Base-by-base conservation (phyloP, 1,140 invertebrate species). In the Heliconius himera region DNA sequence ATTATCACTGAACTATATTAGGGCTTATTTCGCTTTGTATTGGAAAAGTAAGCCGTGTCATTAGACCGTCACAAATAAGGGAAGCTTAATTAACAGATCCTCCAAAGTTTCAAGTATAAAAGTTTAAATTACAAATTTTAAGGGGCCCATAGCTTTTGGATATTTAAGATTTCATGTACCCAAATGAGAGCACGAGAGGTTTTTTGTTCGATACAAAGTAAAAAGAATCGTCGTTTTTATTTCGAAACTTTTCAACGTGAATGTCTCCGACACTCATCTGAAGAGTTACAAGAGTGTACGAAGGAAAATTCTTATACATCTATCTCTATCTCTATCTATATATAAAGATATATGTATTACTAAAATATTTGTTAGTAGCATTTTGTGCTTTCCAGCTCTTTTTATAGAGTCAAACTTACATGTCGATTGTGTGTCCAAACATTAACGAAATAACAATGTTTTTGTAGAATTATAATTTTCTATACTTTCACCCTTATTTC, bases 261-360 rank as follows among this genome's bases (percentile, higher is more conserved):
- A 87, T 87, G 85, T 87, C 86, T 88, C 83, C 82, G 88, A 88
- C 87, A 87, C 91, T 92, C 88, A 87, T 91, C 87, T 91, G 84
- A 84, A 91, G 89, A 88, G 88, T 88, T 88, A 83, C 84, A 72
- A 81, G 85, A 85, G 87, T 85, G 87, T 83, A 82, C 81, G 82
- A 83, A 86, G 83, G 87, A 83, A 85, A 89, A 88, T 84, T 84
- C 86, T 82, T 85, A 83, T 83, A 86, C 77, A 79, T 5, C 26
- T 16, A 66, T 66, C 22, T 11, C 3, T 66, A 29, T 66, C 1
- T 66, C 29, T 13, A 60, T 66, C 29, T 13, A 60, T n/a, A 9
- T 56, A 56, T 22, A 56, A 51, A 82, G 66, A 56, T 74, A 78
- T n/a, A 74, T 74, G 56, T 56, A 51, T 76, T 46, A 51, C 49